phyloP scores from a whole-genome alignment of 30 jellyfish, hydroid and myxozoan genomes.

The Turritopsis dohrnii region DNA sequence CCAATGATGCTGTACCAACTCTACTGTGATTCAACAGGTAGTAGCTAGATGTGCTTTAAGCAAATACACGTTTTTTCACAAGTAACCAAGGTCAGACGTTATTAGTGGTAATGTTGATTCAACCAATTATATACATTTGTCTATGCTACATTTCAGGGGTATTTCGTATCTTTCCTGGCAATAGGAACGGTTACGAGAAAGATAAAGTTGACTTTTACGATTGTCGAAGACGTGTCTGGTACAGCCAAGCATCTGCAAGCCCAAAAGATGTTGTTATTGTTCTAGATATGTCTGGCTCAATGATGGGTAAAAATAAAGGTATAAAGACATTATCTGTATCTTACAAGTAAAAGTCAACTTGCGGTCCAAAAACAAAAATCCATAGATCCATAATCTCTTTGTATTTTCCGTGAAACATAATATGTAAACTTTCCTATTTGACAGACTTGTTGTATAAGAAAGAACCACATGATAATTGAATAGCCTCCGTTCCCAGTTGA shows the following conservation, averaged over 20 bases:
- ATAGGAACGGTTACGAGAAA: background rate
- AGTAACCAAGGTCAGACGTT: too few relatives aligned
- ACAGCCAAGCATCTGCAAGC: background rate
- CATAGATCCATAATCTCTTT: too few relatives aligned
- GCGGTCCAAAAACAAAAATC: too few relatives aligned
- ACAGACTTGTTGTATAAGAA: too few relatives aligned
- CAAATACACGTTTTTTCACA: too few relatives aligned
- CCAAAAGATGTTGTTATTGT: conserved; percentile 6
- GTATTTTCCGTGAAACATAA: too few relatives aligned
- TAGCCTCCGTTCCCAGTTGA: too few relatives aligned
- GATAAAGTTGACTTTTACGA: background rate
- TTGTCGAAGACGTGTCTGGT: conserved; percentile 7
- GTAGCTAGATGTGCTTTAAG: background rate
- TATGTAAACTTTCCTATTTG: too few relatives aligned
- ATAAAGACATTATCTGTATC: background rate
- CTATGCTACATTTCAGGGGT: background rate
- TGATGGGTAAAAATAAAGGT: conserved; percentile 3
- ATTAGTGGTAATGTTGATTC: too few relatives aligned
- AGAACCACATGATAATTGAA: too few relatives aligned
- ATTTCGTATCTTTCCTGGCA: conserved; percentile 4
- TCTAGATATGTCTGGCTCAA: conserved; percentile 2
- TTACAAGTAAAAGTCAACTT: too few relatives aligned
- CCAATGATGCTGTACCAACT: background rate
- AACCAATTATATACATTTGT: too few relatives aligned
- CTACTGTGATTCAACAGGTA: background rate